Percentiles rank a stretch among this genome's conserved stretches.
phyloP scores from a whole-genome alignment of 2,797 vertebrate species.

The Oryzias dopingdopingensis region DNA sequence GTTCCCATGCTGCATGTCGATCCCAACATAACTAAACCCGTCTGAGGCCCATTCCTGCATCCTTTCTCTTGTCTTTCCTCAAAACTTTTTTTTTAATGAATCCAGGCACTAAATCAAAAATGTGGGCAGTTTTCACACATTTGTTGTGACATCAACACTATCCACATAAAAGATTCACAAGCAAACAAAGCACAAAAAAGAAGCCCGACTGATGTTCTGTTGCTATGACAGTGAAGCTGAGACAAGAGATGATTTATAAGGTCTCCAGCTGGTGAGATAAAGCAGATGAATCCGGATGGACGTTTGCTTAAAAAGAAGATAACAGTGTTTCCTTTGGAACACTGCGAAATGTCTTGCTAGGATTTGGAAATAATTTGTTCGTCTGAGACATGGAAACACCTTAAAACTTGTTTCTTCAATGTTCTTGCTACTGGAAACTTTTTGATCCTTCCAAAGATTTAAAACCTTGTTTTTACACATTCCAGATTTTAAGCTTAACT shows the following conservation, averaged over 20 bases:
- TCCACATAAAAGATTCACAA: constrained; percentile 6
- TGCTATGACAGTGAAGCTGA: constrained; percentile 4
- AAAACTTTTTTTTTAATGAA: constrained; percentile 25
- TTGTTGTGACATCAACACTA: constrained; percentile 16
- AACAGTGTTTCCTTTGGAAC: constrained; percentile 22
- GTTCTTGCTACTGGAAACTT: too few species aligned
- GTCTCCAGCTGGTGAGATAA: constrained; percentile 5
- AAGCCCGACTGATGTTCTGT: constrained; percentile 1
- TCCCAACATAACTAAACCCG: background rate
- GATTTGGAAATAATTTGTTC: constrained; percentile 40
- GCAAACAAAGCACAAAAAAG: constrained; percentile 5
- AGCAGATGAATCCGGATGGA: constrained; percentile 5
- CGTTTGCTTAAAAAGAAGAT: constrained; percentile 29
- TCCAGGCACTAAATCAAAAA: constrained; percentile 34
- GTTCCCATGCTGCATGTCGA: background rate
- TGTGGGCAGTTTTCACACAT: constrained; percentile 20
- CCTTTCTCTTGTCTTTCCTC: constrained; percentile 41
- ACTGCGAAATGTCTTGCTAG: constrained; percentile 35
- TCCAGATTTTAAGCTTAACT: too few species aligned
- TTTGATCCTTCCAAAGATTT: too few species aligned
- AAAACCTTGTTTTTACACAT: too few species aligned
- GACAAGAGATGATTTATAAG: constrained; percentile 11
- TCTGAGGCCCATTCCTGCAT: constrained; percentile 21
- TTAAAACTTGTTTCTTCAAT: constrained; percentile 6
- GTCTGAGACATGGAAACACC: too few species aligned